These are phyloP conservation scores for Acrossocheilus wenchowensis DNA, from an alignment of 2,797 vertebrate species.

Conservation along the genomic window DNA sequence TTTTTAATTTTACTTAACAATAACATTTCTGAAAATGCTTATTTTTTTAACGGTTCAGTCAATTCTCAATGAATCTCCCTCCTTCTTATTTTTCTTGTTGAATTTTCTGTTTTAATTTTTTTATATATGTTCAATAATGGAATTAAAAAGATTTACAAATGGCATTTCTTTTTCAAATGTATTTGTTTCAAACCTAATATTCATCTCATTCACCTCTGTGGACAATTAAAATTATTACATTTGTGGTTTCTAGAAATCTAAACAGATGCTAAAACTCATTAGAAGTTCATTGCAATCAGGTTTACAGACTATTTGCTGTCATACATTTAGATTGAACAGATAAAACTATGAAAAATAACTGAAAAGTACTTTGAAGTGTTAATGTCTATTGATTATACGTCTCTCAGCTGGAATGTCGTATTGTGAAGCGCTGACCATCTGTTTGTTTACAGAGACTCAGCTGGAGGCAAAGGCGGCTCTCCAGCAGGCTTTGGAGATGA, in stretches of 20 bases:
- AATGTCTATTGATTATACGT: background rate
- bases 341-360: background rate
- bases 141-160: too few species aligned
- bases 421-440: background rate
- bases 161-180: background rate
- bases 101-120: background rate
- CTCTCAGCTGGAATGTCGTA: background rate
- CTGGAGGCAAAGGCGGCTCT: slow-evolving; percentile 90
- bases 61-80: background rate
- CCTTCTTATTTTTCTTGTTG: background rate
- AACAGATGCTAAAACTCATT: background rate
- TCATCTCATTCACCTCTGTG: background rate
- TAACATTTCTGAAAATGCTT: background rate
- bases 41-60: background rate
- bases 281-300: background rate
- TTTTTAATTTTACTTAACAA: too few species aligned
- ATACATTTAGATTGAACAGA: background rate
- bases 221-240: background rate
- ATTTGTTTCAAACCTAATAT: background rate
- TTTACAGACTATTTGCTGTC: background rate
- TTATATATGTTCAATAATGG: background rate
- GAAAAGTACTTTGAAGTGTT: background rate
- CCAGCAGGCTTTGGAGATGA: slow-evolving; percentile 94
- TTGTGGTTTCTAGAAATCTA: background rate
- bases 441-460: slow-evolving; percentile 79